phyloP scores from a whole-genome alignment of 1,140 invertebrate genomes.

The Goniozus legneri region DNA sequence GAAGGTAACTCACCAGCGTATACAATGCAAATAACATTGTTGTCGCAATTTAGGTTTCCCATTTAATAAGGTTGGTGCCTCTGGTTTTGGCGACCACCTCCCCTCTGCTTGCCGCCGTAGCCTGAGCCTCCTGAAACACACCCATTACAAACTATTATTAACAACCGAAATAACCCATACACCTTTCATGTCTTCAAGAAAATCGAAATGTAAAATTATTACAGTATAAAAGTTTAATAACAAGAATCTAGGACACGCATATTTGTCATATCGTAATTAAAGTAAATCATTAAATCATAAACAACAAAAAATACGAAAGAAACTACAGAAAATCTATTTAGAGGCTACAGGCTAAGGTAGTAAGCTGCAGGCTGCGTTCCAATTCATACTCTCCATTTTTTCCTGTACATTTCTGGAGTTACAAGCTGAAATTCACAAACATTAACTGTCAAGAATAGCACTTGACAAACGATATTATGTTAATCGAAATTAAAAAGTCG shows the following conservation, averaged over 20 bases:
- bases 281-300: conserved; percentile 16
- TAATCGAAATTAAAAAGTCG: no score
- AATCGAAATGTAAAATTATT: conserved; percentile 15
- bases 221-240: conserved; percentile 11
- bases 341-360: conserved; percentile 55
- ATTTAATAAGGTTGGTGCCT: conserved; percentile 75
- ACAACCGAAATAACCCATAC: conserved; percentile 58
- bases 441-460: no score
- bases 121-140: conserved; percentile 60
- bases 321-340: conserved; percentile 39
- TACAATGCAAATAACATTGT: conserved; percentile 50
- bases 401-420: conserved; percentile 29
- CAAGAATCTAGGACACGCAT: conserved; percentile 32
- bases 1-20: conserved; percentile 50
- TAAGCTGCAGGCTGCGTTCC: conserved; percentile 46
- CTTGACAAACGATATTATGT: no score
- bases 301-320: conserved; percentile 16
- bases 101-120: conserved; percentile 59
- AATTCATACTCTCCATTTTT: conserved; percentile 30
- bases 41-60: conserved; percentile 46
- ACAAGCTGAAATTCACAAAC: conserved; percentile 25
- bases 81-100: conserved; percentile 67
- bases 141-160: conserved; percentile 55
- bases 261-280: conserved; percentile 16
- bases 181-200: conserved; percentile 17